A percentile compares a stretch with the other conserved stretches of the same genome.
phyloP scores from a whole-genome alignment of 2,888 invertebrate species.

The Thyatira batis region DNA sequence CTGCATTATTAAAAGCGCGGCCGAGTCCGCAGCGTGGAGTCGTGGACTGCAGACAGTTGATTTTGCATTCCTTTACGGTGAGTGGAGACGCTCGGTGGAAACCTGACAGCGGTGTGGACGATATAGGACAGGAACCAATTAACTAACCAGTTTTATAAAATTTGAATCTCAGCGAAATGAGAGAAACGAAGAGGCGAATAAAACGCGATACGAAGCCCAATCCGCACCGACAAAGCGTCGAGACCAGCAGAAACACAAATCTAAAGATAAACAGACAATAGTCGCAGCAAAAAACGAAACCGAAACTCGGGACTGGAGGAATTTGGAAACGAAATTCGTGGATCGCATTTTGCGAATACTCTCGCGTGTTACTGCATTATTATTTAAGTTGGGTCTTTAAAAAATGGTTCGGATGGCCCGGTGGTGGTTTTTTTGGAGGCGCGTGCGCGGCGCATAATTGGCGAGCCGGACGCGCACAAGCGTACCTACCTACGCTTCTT shows the following conservation, averaged over 20 bases:
- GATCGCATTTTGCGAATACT: slow-evolving; percentile 80
- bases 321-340: slow-evolving; percentile 78
- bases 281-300: slow-evolving; percentile 65
- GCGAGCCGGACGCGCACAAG: slow-evolving; percentile 60
- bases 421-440: slow-evolving; percentile 73
- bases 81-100: slow-evolving; percentile 34
- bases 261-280: slow-evolving; percentile 70
- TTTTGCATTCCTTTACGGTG: slow-evolving; percentile 63
- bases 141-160: slow-evolving; percentile 48
- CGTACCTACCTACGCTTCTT: slow-evolving; percentile 44
- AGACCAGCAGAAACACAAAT: slow-evolving; percentile 55
- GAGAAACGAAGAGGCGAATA: slow-evolving; percentile 27
- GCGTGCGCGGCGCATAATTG: slow-evolving; percentile 79
- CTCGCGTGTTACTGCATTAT: slow-evolving; percentile 83
- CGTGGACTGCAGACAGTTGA: slow-evolving; percentile 41
- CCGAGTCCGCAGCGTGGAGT: slow-evolving; percentile 22
- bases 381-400: slow-evolving; percentile 75
- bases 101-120: slow-evolving; percentile 30
- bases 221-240: slow-evolving; percentile 49
- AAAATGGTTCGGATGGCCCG: slow-evolving; percentile 71
- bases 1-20: slow-evolving; percentile 43
- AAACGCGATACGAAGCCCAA: slow-evolving; percentile 18
- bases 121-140: slow-evolving; percentile 52
- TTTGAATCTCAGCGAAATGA: slow-evolving; percentile 36
- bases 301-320: slow-evolving; percentile 55